Conservation (phyloP, 2,797 vertebrate species). For the Labeo calbasu region DNA sequence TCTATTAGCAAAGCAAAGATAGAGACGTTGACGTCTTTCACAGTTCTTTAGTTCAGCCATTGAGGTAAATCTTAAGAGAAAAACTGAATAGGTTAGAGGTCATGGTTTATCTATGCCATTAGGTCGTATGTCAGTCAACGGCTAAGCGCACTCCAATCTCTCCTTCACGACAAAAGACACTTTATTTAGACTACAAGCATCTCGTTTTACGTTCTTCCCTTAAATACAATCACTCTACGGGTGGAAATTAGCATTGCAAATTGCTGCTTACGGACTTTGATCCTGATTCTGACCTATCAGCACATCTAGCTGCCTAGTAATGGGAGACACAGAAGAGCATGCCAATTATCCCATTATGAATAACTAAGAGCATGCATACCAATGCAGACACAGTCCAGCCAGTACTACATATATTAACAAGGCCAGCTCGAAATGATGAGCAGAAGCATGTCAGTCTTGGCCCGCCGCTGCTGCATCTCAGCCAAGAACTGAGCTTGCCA, state of each 20-base stretch:
- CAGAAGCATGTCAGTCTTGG: constrained; percentile 58
- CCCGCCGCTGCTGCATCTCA: constrained; percentile 15
- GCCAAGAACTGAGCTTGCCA: constrained; percentile 38
- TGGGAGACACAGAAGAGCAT: constrained; percentile 67
- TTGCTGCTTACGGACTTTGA: constrained; percentile 74
- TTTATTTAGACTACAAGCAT: constrained; percentile 68
- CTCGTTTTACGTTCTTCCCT: constrained; percentile 74
- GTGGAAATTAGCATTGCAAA: constrained; percentile 79
- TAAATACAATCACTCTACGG: constrained; percentile 77
- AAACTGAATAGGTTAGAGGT: constrained; percentile 61
- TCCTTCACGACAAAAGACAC: constrained; percentile 73
- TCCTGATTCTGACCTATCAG: constrained; percentile 77
- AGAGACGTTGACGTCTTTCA: neutral
- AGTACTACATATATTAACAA: constrained; percentile 56
- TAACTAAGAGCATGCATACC: constrained; percentile 71
- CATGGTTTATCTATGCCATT: constrained; percentile 70
- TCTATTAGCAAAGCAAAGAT: constrained; percentile 15
- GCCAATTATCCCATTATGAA: constrained; percentile 80
- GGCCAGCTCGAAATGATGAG: constrained; percentile 39
- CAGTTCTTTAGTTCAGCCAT: neutral
- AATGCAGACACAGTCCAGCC: constrained; percentile 64
- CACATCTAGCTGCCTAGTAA: constrained; percentile 72
- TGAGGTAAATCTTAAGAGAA: neutral
- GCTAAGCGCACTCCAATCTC: constrained; percentile 69
- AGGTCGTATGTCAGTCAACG: constrained; percentile 71